These are phyloP conservation scores for Aphodius granarius DNA, from an alignment of 2,888 invertebrate genomes.

Conservation along the genomic window DNA sequence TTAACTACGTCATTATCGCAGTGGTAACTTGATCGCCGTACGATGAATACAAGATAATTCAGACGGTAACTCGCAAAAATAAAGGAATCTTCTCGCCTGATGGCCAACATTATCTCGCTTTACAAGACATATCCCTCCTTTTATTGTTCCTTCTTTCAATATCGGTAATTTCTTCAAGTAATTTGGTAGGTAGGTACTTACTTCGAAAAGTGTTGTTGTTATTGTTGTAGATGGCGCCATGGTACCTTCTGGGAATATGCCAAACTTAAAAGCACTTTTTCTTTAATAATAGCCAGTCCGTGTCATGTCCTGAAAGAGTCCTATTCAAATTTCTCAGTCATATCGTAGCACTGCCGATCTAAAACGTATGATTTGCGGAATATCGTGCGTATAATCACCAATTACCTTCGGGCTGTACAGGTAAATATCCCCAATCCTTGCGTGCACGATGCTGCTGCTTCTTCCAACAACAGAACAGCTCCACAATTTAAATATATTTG, in stretches of 20 bases:
- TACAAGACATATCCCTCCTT: too few species aligned
- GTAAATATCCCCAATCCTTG: conserved; percentile 6
- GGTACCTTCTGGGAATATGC: background rate
- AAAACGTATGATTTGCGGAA: conserved; percentile 2
- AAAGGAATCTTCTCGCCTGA: background rate
- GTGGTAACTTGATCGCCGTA: background rate
- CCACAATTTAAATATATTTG: conserved; percentile 23
- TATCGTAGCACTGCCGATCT: background rate
- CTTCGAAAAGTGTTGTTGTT: background rate
- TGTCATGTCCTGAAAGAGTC: background rate
- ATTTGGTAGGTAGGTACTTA: background rate
- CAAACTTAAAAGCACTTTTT: background rate
- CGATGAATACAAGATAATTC: background rate
- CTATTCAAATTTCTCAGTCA: background rate
- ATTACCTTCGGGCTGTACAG: conserved; percentile 12
- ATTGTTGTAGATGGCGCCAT: background rate
- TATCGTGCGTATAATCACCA: conserved; percentile 19
- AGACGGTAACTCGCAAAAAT: background rate
- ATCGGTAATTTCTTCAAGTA: too few species aligned
- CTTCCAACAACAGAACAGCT: background rate
- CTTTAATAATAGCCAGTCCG: background rate
- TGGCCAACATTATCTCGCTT: background rate
- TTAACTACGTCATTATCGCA: background rate
- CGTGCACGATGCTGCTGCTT: conserved; percentile 7
- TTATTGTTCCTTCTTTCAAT: too few species aligned